Evolutionary conservation across 2,797 vertebrate species (phyloP), one percentile per base, ranked within the genome.

Genomic region (Epinephelus awoara): DNA sequence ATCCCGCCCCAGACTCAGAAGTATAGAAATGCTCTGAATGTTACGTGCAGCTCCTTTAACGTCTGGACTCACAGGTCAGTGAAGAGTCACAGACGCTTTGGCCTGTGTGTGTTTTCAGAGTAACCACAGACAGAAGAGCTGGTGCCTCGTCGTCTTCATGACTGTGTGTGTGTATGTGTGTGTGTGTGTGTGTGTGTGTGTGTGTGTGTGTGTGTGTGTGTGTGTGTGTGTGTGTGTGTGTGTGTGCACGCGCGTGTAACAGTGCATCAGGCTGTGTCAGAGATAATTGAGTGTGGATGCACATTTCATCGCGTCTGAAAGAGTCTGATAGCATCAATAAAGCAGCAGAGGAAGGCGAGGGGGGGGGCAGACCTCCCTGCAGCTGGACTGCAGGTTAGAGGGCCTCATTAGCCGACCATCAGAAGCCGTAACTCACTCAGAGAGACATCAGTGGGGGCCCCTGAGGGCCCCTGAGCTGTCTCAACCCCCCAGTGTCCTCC

Each of bases 351-450:
- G 79, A 56, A 65, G 55, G 9, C 27, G 40, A 27, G 47, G 4
- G 4, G 42, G 18, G 69, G 57, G 70, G 56, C 61, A 42, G 67
- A 51, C 34, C 29, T 23, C 67, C 80, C 72, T 78, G 67, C 54
- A 85, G 84, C 72, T 18, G 66, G 51, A 27, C 85, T 21, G 27
- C 14, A 56, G 70, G 82, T 65, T 21, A 29, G 23, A 65, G 57
- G 64, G 68, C 66, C 77, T 89, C 82, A 80, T 90, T 89, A 86
- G 42, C 63, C 25, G 5, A 64, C 74, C 83, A 79, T 88, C 83
- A 87, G 50, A 72, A 50, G 75, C 79, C 72, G n/a, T 18, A 66
- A 55, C 67, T 77, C 71, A 54, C 74, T 72, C 76, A 70, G 38
- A 67, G 68, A 75, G 67, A 84, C 78, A 27, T 66, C 47, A 40